Evolutionary conservation across 2,888 invertebrate species (phyloP).

Genomic region (Metopia argyrocephala): DNA sequence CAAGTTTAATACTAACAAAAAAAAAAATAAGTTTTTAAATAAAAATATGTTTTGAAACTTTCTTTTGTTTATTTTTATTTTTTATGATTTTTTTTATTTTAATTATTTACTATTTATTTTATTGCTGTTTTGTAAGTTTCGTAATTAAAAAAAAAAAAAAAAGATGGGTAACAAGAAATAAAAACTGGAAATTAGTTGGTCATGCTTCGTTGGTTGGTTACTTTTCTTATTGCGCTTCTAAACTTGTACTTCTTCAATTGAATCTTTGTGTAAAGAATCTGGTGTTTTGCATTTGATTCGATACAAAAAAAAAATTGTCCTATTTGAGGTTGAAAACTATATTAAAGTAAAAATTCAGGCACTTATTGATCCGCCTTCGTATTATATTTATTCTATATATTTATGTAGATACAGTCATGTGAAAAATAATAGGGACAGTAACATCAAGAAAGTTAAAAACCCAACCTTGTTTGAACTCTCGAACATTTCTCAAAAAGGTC

Average conservation of each 20-base stretch:
- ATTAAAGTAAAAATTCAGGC: too few species aligned
- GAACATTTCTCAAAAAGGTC: too few species aligned
- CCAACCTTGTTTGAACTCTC: too few species aligned
- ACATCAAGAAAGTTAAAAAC: too few species aligned
- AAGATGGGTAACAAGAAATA: constrained; percentile 40
- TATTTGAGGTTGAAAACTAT: background rate
- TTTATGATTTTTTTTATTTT: constrained; percentile 21
- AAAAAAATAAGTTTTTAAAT: too few species aligned
- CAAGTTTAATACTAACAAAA: too few species aligned
- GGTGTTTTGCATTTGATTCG: constrained; percentile 45
- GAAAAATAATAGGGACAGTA: too few species aligned
- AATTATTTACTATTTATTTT: constrained; percentile 1
- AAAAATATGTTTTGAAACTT: too few species aligned
- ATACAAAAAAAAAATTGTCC: background rate
- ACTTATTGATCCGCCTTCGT: too few species aligned
- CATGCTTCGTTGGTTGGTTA: constrained; percentile 54
- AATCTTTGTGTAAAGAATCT: constrained; percentile 3
- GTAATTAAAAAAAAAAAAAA: too few species aligned
- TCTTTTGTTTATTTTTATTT: constrained; percentile 35
- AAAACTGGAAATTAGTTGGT: constrained; percentile 46
- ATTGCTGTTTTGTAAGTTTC: constrained; percentile 4
- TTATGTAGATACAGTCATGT: too few species aligned
- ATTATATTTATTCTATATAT: too few species aligned
- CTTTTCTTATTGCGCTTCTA: constrained; percentile 6
- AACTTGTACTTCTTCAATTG: constrained; percentile 40